Conservation (phyloP, 2,113 vertebrate species). For the Vulpes vulpes region DNA sequence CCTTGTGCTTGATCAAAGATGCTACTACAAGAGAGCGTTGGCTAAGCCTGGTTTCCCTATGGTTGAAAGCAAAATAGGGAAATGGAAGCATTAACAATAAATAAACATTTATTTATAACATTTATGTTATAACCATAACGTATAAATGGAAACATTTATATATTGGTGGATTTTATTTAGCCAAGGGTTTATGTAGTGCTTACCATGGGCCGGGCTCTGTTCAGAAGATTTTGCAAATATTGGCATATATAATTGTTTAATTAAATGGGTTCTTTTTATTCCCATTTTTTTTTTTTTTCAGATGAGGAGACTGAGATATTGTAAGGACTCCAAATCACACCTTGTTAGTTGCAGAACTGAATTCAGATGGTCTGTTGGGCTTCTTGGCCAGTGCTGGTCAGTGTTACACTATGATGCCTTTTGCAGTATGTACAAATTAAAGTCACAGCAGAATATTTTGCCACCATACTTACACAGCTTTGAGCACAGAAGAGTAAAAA, state of each 20-base stretch:
- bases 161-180: not conserved
- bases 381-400: not conserved
- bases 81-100: not conserved
- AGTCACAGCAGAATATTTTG: not conserved
- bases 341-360: not conserved
- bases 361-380: not conserved
- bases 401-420: not conserved
- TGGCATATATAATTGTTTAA: not conserved
- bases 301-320: not conserved
- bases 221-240: not conserved
- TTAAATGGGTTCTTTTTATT: not conserved
- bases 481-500: not conserved
- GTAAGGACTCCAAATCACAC: not conserved
- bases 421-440: not conserved
- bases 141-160: not conserved
- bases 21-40: not conserved
- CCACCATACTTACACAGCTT: not conserved
- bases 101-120: too few species aligned
- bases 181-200: not conserved
- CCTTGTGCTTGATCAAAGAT: not conserved
- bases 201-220: not conserved
- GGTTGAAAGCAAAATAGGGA: constrained; percentile 34
- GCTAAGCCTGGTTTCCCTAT: not conserved
- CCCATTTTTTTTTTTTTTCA: not conserved
- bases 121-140: too few species aligned